Conservation (phyloP, 2,888 invertebrate species). For the Muscina levida region DNA sequence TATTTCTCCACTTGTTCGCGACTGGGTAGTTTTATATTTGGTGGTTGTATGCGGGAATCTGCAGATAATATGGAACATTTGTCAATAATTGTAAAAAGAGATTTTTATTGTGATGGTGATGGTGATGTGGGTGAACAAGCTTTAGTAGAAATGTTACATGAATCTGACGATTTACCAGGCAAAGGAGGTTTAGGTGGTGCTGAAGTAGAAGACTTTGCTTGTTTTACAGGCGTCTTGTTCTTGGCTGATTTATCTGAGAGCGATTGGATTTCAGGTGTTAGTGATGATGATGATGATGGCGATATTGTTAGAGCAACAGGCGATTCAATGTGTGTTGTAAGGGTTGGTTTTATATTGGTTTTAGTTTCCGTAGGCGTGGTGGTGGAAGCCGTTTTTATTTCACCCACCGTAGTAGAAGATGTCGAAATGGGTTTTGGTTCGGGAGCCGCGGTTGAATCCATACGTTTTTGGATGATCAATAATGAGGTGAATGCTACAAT, state of each 20-base stretch:
- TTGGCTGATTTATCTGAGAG: neutral
- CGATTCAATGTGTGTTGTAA: neutral
- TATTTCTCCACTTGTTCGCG: slow-evolving; percentile 74
- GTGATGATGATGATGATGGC: neutral
- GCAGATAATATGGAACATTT: slow-evolving; percentile 19
- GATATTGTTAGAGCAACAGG: neutral
- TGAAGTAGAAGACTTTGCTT: neutral
- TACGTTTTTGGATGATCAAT: neutral
- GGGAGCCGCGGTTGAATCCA: slow-evolving; percentile 6
- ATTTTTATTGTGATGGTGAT: neutral
- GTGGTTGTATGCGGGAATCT: slow-evolving; percentile 33
- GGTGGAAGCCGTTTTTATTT: too few species aligned
- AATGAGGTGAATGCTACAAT: slow-evolving; percentile 16
- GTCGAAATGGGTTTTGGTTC: neutral
- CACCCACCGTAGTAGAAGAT: too few species aligned
- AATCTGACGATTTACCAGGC: slow-evolving; percentile 13
- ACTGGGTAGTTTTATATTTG: slow-evolving; percentile 66
- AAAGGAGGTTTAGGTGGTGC: neutral
- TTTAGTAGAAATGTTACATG: slow-evolving; percentile 7
- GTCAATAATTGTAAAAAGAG: neutral
- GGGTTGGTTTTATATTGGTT: too few species aligned
- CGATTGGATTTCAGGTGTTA: neutral
- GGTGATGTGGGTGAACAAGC: neutral
- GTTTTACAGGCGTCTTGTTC: neutral
- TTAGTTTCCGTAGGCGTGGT: too few species aligned